Evolutionary conservation across 2,113 vertebrate species (phyloP).

Genomic region (Corydoras maculifer): DNA sequence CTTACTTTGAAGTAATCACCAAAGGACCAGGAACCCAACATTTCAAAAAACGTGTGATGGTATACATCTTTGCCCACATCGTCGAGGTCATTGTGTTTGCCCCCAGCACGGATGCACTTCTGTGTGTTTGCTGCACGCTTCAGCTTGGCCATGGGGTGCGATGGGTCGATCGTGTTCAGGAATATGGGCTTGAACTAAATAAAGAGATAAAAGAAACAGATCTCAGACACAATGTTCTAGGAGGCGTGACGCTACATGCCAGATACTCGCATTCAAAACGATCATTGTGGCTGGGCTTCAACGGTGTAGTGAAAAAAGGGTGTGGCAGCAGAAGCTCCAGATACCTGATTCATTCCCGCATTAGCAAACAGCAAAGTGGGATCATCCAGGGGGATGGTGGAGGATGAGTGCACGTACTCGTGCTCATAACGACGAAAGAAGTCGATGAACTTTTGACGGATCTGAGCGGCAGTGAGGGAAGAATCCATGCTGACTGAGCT

Average conservation of each 20-base stretch:
- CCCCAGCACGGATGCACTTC: constrained; percentile 94
- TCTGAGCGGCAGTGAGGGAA: constrained; percentile 75
- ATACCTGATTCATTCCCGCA: constrained; percentile 96
- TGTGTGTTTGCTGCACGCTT: constrained; percentile 91
- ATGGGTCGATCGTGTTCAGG: constrained; percentile 93
- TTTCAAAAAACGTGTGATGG: constrained; percentile 82
- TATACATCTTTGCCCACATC: constrained; percentile 79
- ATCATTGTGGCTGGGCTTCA: not conserved
- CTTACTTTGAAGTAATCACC: constrained; percentile 97
- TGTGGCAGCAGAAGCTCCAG: not conserved
- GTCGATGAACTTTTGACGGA: constrained; percentile 87
- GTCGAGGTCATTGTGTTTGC: constrained; percentile 95
- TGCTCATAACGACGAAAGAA: constrained; percentile 83
- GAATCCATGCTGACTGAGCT: constrained; percentile 73
- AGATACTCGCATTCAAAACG: not conserved
- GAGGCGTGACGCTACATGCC: not conserved
- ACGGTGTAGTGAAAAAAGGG: not conserved
- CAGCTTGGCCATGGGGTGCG: constrained; percentile 87
- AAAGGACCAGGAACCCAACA: constrained; percentile 98
- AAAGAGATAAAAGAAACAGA: not conserved
- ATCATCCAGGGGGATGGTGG: constrained; percentile 87
- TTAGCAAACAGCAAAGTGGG: constrained; percentile 96
- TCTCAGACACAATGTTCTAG: too few species aligned
- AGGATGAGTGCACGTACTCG: constrained; percentile 88
- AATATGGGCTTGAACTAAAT: constrained; percentile 95